Base-by-base conservation (phyloP, 2,113 vertebrate genomes). In the Gymnobelideus leadbeateri region DNA sequence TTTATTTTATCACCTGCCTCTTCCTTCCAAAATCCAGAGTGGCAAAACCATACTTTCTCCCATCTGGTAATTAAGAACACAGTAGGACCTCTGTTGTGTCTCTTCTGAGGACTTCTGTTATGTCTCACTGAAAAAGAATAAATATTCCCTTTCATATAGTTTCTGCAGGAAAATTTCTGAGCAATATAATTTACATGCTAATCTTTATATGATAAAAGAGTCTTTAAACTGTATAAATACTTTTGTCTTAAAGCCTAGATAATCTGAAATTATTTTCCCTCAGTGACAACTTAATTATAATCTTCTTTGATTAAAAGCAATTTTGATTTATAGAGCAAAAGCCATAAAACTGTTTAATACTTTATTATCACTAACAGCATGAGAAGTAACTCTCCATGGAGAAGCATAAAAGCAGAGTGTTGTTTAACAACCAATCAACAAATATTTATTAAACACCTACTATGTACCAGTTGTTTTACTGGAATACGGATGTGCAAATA, bases 221-320 rank as follows among this genome's bases (percentile, higher is more conserved):
- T 95, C 68, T 19, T 95, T 91, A 52, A 95, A 24, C 0, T 53
- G 46, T 19, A 47, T 94, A 37, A 50, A 6, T 91, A 0, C 53
- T 21, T 91, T 46, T 95, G 55, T 31, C 10, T 91, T 54, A 96
- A 96, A 92, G 77, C 37, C 89, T 12, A 89, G 94, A 92, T 96
- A 94, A 93, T 91, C 51, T 50, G 51, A 96, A 95, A 21, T 77
- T 77, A 21, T 77, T 95, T 96, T 96, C 91, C 94, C 77, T 97
- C 26, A 55, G 43, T 84, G 91, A 51, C 92, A 96, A 68, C 77
- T 95, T 97, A 91, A 94, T 96, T 96, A 96, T 96, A 96, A 93
- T 94, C 26, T 97, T 96, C 92, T 96, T 96, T 97, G 96, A 98
- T 97, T 96, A 96, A 97, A 98, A 98, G 93, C 93, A 95, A 94